Evolutionary conservation across 2,888 invertebrate genomes (phyloP), one percentile per base, ranked within the genome.

Genomic region (Siphonodentalium dalli): DNA sequence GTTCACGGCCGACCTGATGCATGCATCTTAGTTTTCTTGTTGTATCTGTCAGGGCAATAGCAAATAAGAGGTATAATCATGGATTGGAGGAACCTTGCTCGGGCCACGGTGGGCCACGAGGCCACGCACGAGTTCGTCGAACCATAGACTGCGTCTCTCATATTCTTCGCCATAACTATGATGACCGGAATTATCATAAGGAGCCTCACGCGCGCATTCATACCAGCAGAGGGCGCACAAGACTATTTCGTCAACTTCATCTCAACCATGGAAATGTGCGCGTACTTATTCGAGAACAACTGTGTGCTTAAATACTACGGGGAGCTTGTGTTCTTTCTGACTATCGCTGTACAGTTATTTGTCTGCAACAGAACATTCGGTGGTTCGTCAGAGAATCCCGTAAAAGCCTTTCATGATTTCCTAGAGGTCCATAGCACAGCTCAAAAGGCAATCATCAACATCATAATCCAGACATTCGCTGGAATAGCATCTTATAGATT

Each of bases 221-320:
- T 68, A 1, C 66, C 65, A 2, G n/a, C n/a, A n/a, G 54, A 46
- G 8, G 59, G 61, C 31, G 37, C 69, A 34, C 58, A 59, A 35
- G 62, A 61, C 23, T 63, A 64, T 24, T 58, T 72, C 3, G 62
- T 67, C 8, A 73, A 72, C 41, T 75, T 75, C 44, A 44, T 69
- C 8, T 65, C 73, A 7, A 75, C 75, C 1, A 61, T 72, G 55
- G 74, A 74, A 59, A 71, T 70, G 54, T 75, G 75, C 48, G 73
- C 74, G 1, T 74, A 73, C 44, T 74, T 74, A 53, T 74, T 72
- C 57, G 75, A 75, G 54, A 74, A 75, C 45, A 74, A 72, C 44
- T 72, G 71, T 48, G 72, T 75, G n/a, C 63, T 68, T 23, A 71
- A 68, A 42, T 57, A 74, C 44, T 75, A 68, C 47, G 75, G 75